Percentiles rank a stretch among this genome's conserved stretches.
These are phyloP conservation scores for Tachuris rubrigastra DNA, from an alignment of 2,113 vertebrate species.

Conservation along the genomic window DNA sequence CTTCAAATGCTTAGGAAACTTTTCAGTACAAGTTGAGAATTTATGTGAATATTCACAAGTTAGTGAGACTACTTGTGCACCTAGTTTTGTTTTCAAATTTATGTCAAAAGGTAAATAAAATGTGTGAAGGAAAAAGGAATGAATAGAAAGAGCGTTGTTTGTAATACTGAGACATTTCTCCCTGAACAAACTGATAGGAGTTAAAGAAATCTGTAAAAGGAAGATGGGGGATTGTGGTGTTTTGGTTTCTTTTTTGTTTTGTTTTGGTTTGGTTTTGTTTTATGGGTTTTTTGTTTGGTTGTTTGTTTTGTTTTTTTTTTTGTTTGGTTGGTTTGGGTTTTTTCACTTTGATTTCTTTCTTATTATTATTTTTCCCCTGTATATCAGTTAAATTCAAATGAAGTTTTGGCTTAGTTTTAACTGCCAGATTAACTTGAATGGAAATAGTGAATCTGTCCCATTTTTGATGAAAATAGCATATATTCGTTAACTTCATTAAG, in stretches of 20 bases:
- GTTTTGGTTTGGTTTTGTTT: background rate
- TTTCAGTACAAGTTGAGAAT: background rate
- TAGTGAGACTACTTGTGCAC: background rate
- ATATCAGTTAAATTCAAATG: background rate
- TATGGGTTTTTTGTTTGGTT: too few species aligned
- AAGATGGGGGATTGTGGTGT: background rate
- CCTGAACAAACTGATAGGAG: background rate
- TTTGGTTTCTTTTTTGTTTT: too few species aligned
- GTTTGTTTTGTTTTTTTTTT: background rate
- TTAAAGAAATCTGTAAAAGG: background rate
- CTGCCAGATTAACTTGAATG: background rate
- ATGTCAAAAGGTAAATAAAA: background rate
- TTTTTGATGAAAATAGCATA: background rate
- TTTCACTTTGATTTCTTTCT: background rate
- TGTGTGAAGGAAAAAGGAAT: background rate
- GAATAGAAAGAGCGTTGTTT: background rate
- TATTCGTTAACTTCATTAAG: background rate
- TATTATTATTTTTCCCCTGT: fast-evolving
- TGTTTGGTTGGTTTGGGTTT: too few species aligned
- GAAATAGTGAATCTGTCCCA: background rate
- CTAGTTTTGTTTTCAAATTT: background rate
- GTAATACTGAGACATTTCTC: background rate
- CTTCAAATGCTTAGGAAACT: background rate
- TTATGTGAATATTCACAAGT: background rate
- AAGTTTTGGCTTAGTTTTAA: background rate